Evolutionary conservation across 1,140 invertebrate genomes (phyloP), one percentile per base, ranked within the genome.

Genomic region (Bombus sylvicola): DNA sequence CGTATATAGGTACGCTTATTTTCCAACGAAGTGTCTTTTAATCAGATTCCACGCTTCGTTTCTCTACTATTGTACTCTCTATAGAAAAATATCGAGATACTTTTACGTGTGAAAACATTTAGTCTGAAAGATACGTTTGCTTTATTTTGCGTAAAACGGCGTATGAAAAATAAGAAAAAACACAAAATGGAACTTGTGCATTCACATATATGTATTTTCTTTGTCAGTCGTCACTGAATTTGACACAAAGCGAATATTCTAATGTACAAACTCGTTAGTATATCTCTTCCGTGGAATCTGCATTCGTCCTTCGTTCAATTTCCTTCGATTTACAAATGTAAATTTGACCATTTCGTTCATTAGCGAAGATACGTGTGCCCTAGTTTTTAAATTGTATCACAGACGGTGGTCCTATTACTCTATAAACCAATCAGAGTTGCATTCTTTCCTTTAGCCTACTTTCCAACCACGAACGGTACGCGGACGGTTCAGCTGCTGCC

Each of bases 181-280:
- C 10, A 4, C 10, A 0, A 62, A n/a, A 12, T 10, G 0, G 18
- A 53, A 22, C 9, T 62, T n/a, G 25, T 22, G 28, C 4, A 62
- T n/a, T n/a, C 4, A 1, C 59, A 0, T 4, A 12, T 62, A 28
- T 4, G 2, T 12, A 13, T 28, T 1, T 4, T n/a, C 28, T 0
- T 62, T 9, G 57, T 12, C 59, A 12, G 12, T 62, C 28, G 28
- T 62, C 59, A 12, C 12, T 1, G 28, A n/a, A n/a, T 62, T 62
- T 62, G 28, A 62, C 57, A 28, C 3, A n/a, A 62, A 62, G n/a
- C 28, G 25, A 62, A 13, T 28, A 28, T 28, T n/a, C n/a, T 22
- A 28, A 62, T n/a, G 0, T 13, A n/a, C 59, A 5, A 62, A 13
- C 25, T 62, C 28, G 59, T 13, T 62, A 1, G 18, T 2, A 53